Conservation (phyloP, 2,797 vertebrate genomes). For the Pangasius macronema region DNA sequence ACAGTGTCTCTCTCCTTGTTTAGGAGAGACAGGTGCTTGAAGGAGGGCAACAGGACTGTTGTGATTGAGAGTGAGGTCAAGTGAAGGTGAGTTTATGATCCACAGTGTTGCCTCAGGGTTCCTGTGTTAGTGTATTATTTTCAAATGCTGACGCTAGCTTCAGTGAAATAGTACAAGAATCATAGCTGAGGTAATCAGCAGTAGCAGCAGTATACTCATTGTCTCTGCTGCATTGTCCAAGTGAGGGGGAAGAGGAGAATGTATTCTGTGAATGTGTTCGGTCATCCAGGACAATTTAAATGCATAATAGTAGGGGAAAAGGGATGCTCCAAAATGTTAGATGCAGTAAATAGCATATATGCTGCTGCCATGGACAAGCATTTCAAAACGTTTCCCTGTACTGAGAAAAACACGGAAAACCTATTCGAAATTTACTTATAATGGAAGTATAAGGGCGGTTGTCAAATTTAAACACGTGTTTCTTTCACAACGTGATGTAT, state of each 20-base stretch:
- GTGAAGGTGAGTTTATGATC: conserved; percentile 41
- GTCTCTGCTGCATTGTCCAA: conserved; percentile 7
- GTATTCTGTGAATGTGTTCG: not conserved
- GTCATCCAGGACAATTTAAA: conserved; percentile 1
- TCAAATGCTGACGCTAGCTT: not conserved
- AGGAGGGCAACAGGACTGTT: conserved; percentile 19
- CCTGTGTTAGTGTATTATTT: not conserved
- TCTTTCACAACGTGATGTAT: not conserved
- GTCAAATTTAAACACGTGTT: not conserved
- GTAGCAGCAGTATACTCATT: not conserved
- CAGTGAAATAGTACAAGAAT: not conserved
- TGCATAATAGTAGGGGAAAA: not conserved
- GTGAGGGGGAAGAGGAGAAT: not conserved
- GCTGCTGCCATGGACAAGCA: too few relatives aligned
- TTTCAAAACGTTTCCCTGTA: not conserved
- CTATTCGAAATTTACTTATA: not conserved
- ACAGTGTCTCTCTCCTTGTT: conserved; percentile 32
- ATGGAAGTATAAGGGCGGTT: not conserved
- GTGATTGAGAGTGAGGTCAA: conserved; percentile 43
- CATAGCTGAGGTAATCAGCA: not conserved
- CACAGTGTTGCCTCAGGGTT: conserved; percentile 10
- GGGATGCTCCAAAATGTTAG: not conserved
- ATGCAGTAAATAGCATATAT: not conserved
- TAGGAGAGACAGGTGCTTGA: conserved; percentile 42
- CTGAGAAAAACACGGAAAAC: not conserved